Base-by-base conservation (phyloP, 1,140 invertebrate genomes). In the Drosophila santomea region DNA sequence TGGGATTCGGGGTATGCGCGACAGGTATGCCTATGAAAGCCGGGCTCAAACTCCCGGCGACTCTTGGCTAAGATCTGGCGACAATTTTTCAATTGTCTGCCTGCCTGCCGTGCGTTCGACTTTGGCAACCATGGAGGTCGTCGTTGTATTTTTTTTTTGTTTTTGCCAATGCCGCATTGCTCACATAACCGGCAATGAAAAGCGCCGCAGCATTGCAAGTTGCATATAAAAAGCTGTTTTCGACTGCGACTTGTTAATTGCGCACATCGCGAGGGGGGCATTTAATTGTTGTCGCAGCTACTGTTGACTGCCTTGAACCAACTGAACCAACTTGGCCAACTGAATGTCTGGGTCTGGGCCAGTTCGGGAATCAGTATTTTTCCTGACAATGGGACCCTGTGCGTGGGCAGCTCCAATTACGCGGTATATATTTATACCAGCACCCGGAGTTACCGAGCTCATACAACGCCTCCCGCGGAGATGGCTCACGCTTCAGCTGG, bases 11-110 rank as follows among this genome's bases (percentile, higher is more conserved):
- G 63, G 83, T 89, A 88, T 88, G 83, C 83, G 83, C 83, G 75
- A 80, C 84, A 88, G 83, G 83, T 88, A 88, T 88, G 79, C 72
- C 82, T 85, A 85, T 85, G 83, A 88, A 66, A 76, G 43, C 48
- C 55, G 36, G 52, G 50, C 41, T 44, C 67, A 47, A 28, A n/a
- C 23, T 56, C 41, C 35, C 56, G 47, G 35, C 35, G 41, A 56
- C 25, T 47, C 39, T 36, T 39, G 39, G 59, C 55, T 56, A 39
- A 58, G 44, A 55, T 48, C 52, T 88, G 79, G 84, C 84, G 84
- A 89, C 84, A 89, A 88, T 89, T 88, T 89, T 88, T 82, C 84
- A 89, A 89, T 88, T 89, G 84, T 88, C 84, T 79, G 56, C 56
- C 45, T 32, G 32, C 32, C 32, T 32, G 32, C 32, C 8, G 8